Conservation (phyloP, 2,888 invertebrate genomes). For the Reticulitermes lucifugus region DNA sequence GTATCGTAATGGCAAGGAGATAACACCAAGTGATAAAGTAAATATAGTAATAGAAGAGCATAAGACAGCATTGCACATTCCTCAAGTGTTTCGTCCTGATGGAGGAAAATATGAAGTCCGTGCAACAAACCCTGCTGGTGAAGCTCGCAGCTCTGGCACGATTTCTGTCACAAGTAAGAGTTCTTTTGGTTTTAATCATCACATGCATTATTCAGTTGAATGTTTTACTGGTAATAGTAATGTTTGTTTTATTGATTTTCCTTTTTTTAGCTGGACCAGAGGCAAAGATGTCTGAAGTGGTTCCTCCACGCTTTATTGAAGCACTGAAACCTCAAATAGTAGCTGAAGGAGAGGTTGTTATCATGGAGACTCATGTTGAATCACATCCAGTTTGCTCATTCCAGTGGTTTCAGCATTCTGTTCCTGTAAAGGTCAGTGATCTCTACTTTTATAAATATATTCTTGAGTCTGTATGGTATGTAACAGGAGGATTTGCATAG, state of each 20-base stretch:
- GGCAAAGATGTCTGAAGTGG: constrained; percentile 66
- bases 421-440: constrained; percentile 70
- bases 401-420: constrained; percentile 86
- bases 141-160: constrained; percentile 84
- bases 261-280: constrained; percentile 54
- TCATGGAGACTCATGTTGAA: constrained; percentile 81
- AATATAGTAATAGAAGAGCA: constrained; percentile 71
- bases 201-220: not conserved
- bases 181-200: not conserved
- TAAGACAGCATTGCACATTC: constrained; percentile 74
- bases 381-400: constrained; percentile 85
- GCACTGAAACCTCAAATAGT: constrained; percentile 78
- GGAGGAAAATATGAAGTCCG: constrained; percentile 90
- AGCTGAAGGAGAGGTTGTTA: constrained; percentile 79
- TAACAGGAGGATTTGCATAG: no score
- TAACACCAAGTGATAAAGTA: constrained; percentile 73
- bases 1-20: constrained; percentile 85
- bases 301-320: constrained; percentile 80
- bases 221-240: no score
- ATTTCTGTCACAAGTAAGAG: constrained; percentile 76
- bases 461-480: no score
- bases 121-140: constrained; percentile 81
- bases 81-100: constrained; percentile 78
- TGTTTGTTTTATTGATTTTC: not conserved
- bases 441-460: not conserved